Percentiles rank a stretch among this genome's conserved stretches.
phyloP scores from a whole-genome alignment of 2,888 invertebrate species.

The Cheilosia vernalis region DNA sequence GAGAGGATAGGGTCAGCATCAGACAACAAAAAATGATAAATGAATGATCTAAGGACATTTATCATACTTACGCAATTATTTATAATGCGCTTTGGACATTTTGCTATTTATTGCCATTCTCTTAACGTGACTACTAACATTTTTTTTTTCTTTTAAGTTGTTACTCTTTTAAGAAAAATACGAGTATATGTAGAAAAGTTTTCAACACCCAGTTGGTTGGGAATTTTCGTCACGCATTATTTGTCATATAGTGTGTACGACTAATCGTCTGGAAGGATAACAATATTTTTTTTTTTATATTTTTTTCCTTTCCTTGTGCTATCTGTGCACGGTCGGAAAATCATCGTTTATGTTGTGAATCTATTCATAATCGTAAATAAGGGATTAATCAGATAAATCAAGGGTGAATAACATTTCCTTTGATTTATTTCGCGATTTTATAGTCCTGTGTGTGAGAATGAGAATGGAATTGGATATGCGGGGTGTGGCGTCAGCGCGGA shows the following conservation, averaged over 20 bases:
- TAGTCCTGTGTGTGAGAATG: conserved; percentile 9
- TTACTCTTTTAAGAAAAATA: not conserved
- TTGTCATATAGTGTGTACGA: conserved; percentile 51
- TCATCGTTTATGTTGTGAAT: conserved; percentile 58
- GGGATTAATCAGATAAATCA: conserved; percentile 75
- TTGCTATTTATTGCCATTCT: conserved; percentile 54
- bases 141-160: conserved; percentile 6
- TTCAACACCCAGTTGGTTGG: conserved; percentile 27
- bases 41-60: conserved; percentile 63
- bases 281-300: conserved; percentile 31
- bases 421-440: conserved; percentile 73
- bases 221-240: conserved; percentile 57
- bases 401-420: conserved; percentile 56
- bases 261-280: conserved; percentile 66
- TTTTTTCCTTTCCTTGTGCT: not conserved
- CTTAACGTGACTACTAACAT: conserved; percentile 17
- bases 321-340: conserved; percentile 27
- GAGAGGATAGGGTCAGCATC: not conserved
- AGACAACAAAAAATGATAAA: conserved; percentile 51
- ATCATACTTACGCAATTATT: conserved; percentile 67
- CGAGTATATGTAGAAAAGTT: conserved; percentile 15
- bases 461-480: too few species aligned
- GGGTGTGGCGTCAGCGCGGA: not conserved
- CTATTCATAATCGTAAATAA: conserved; percentile 72
- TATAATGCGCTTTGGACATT: conserved; percentile 65